Conservation (phyloP, 2,888 invertebrate species). For the Diaprepes abbreviatus region DNA sequence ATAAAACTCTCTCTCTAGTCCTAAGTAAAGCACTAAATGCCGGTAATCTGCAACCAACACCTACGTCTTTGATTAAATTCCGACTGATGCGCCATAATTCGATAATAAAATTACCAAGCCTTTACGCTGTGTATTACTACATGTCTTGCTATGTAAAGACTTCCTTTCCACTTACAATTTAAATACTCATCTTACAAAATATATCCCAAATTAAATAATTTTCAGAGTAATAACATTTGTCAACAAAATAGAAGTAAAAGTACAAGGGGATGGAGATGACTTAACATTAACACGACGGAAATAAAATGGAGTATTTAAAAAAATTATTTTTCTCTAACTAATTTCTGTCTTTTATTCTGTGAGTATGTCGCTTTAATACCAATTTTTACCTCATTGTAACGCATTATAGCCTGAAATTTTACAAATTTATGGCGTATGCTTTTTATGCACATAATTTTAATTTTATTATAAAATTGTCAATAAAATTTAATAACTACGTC, state of each 20-base stretch:
- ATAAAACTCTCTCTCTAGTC: slow-evolving; percentile 22
- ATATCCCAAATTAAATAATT: background rate
- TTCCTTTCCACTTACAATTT: slow-evolving; percentile 11
- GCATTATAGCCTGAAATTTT: too few relatives aligned
- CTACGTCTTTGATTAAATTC: slow-evolving; percentile 36
- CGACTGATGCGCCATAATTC: slow-evolving; percentile 24
- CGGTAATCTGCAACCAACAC: slow-evolving; percentile 39
- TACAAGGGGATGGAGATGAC: too few relatives aligned
- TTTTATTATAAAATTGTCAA: background rate
- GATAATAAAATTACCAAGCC: slow-evolving; percentile 39
- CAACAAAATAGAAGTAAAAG: too few relatives aligned
- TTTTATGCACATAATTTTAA: too few relatives aligned
- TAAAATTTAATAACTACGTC: background rate
- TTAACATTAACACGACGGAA: too few relatives aligned
- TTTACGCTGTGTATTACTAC: slow-evolving; percentile 17
- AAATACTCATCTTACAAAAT: slow-evolving; percentile 11
- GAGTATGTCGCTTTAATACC: too few relatives aligned
- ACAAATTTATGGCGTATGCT: too few relatives aligned
- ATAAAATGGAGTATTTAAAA: too few relatives aligned
- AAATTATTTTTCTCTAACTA: too few relatives aligned
- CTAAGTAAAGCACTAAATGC: slow-evolving; percentile 33
- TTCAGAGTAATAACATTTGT: too few relatives aligned
- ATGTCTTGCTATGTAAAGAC: slow-evolving; percentile 6
- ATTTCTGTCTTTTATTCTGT: too few relatives aligned
- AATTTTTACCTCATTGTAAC: too few relatives aligned